These are phyloP conservation scores for Oncopeltus fasciatus DNA, from an alignment of 1,140 invertebrate species.

Conservation along the genomic window DNA sequence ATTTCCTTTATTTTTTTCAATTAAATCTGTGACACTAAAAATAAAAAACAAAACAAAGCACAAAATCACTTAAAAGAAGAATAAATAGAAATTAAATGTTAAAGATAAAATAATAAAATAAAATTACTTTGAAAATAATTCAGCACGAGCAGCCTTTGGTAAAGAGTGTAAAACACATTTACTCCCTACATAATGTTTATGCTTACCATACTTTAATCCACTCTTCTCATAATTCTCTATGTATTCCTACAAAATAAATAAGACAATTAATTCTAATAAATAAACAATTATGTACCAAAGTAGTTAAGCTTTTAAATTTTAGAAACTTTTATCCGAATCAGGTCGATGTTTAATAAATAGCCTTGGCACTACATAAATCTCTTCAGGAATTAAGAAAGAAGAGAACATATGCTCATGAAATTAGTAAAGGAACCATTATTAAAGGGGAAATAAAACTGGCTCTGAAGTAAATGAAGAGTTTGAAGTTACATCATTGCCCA, in stretches of 20 bases:
- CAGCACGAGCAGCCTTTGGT: neutral
- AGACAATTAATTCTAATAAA: no score
- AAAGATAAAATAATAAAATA: neutral
- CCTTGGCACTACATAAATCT: no score
- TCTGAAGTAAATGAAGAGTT: no score
- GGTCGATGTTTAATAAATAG: no score
- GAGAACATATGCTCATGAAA: no score
- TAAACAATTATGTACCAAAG: no score
- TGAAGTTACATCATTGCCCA: no score
- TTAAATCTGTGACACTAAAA: neutral
- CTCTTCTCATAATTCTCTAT: neutral
- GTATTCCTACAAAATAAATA: neutral
- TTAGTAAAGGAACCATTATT: no score
- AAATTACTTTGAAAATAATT: constrained; percentile 1
- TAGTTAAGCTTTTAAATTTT: no score
- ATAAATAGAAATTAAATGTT: neutral
- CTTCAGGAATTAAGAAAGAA: no score
- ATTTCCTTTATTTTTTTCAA: neutral
- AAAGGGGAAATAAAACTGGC: no score
- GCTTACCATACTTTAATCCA: neutral
- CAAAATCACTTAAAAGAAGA: neutral
- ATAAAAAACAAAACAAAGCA: neutral
- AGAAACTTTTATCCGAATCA: no score
- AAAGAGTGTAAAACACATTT: neutral
- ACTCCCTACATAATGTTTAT: constrained; percentile 2